Base-by-base conservation (phyloP, 2,113 vertebrate genomes). In the Abramis brama region DNA sequence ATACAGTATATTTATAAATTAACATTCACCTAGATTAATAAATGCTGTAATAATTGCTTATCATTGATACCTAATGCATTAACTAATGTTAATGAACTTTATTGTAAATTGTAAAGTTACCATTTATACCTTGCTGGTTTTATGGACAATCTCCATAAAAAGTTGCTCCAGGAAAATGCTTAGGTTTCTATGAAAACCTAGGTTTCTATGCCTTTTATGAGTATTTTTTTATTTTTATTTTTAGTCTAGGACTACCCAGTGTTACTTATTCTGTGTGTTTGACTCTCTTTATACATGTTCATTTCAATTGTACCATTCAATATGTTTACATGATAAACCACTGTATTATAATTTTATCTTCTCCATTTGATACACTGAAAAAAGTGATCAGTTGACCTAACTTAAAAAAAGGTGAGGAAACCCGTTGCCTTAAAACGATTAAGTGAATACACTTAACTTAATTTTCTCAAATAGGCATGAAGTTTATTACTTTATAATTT, bases 181-280 rank as follows among this genome's bases (percentile, higher is more conserved):
- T 76, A 57, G 55, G 10, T 79, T 60, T 79, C 19, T 60, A 79
- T 39, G 30, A 39, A 60, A 79, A 60, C 77, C 7, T 76, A 57
- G 2, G 10, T 79, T 60, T 43, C 8, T 43, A 43, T 43, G 57
- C 27, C 27, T 9, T 78, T 78, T 36, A 57, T 3, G 50, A 57
- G 27, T 77, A 0, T 7, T 57, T 30, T 50, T 33, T 10, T 27
- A 27, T 27, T 27, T 1, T 30, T 11, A 23, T 57, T 76, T 10
- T 30, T 76, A 76, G 8, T n/a, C 13, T 62, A 80, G 59, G 79
- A 43, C n/a, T 80, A 62, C 23, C 12, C 78, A 80, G 43, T 47
- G 39, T 47, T 62, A 64, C 39, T 45, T 45, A 47, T 64, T 81
- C 15, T 64, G 2, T 27, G n/a, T 25, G n/a, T 66, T 62, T 62